Evolutionary conservation across 53 echinoderm and acorn worm species (phyloP).

Genomic region (Paracentrotus lividus): DNA sequence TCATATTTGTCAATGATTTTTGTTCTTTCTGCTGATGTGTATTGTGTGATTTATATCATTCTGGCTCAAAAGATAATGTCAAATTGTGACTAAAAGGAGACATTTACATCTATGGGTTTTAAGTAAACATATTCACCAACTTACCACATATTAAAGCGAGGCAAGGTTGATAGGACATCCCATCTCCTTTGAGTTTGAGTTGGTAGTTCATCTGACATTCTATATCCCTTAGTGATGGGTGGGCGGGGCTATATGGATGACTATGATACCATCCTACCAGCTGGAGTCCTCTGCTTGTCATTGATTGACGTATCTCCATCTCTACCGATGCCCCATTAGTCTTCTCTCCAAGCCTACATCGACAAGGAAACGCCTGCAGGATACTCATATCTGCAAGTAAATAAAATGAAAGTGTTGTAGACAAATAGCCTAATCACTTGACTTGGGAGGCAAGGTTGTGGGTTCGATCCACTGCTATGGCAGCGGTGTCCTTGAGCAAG

Average conservation of each 20-base stretch:
- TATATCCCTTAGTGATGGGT: constrained; percentile 93
- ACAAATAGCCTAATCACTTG: too few relatives aligned
- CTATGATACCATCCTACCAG: constrained; percentile 99
- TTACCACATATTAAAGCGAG: constrained; percentile 93
- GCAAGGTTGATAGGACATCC: constrained; percentile 94
- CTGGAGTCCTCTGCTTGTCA: constrained; percentile 85
- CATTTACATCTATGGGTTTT: too few relatives aligned
- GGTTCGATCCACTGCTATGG: too few relatives aligned
- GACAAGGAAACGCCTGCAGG: constrained; percentile 94
- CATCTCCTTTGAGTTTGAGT: constrained; percentile 95
- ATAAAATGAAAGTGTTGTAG: neutral
- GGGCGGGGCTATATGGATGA: constrained; percentile 87
- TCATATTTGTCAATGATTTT: too few relatives aligned
- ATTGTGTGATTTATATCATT: too few relatives aligned
- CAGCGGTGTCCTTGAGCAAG: too few relatives aligned
- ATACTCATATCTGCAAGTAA: constrained; percentile 89
- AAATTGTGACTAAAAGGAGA: too few relatives aligned
- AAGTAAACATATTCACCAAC: too few relatives aligned
- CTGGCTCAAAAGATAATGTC: too few relatives aligned
- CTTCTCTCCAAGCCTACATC: constrained; percentile 90
- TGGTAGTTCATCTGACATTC: constrained; percentile 97
- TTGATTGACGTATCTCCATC: constrained; percentile 88
- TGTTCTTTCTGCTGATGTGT: too few relatives aligned
- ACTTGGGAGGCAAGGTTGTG: too few relatives aligned
- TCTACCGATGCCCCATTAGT: constrained; percentile 79